These are phyloP conservation scores for Rhyacophila brunnea DNA, from an alignment of 1,140 invertebrate species.

Conservation along the genomic window DNA sequence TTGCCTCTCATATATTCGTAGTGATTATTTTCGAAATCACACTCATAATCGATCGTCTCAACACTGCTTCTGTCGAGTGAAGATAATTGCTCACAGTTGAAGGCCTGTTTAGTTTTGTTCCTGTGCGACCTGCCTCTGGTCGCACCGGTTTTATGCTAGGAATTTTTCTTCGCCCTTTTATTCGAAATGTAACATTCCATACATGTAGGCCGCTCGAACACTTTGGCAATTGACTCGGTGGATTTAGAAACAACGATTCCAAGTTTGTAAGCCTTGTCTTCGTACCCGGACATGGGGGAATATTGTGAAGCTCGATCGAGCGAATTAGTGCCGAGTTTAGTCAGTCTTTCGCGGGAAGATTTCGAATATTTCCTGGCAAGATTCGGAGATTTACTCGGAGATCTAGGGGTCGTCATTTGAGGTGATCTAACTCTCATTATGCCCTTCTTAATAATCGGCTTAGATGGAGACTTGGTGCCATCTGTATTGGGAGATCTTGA, in stretches of 20 bases:
- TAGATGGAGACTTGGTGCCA: slow-evolving; percentile 45
- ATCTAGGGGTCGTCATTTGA: slow-evolving; percentile 51
- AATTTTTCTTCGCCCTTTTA: slow-evolving; percentile 58
- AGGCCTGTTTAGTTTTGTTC: slow-evolving; percentile 46
- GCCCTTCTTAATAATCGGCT: slow-evolving; percentile 50
- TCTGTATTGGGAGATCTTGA: slow-evolving; percentile 52
- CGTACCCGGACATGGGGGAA: slow-evolving; percentile 50
- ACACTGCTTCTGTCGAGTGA: slow-evolving; percentile 50
- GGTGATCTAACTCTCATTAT: slow-evolving; percentile 49
- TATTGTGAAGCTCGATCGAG: slow-evolving; percentile 52
- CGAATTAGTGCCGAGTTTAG: slow-evolving; percentile 51
- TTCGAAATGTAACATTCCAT: slow-evolving; percentile 63
- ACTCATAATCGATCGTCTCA: slow-evolving; percentile 44
- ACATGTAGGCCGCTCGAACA: slow-evolving; percentile 64
- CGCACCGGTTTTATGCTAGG: slow-evolving; percentile 60
- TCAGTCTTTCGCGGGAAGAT: slow-evolving; percentile 50
- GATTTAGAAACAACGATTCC: slow-evolving; percentile 54
- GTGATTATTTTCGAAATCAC: slow-evolving; percentile 12
- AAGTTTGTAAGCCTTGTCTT: slow-evolving; percentile 54
- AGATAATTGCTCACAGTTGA: slow-evolving; percentile 42
- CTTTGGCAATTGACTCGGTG: slow-evolving; percentile 53
- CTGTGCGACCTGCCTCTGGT: slow-evolving; percentile 51
- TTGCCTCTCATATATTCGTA: slow-evolving; percentile 17
- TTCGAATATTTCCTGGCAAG: slow-evolving; percentile 47
- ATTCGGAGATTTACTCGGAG: slow-evolving; percentile 51